A percentile compares a stretch with the other conserved stretches of the same genome.
Conservation (phyloP, 2,797 vertebrate genomes). For the Cyprinella venusta region DNA sequence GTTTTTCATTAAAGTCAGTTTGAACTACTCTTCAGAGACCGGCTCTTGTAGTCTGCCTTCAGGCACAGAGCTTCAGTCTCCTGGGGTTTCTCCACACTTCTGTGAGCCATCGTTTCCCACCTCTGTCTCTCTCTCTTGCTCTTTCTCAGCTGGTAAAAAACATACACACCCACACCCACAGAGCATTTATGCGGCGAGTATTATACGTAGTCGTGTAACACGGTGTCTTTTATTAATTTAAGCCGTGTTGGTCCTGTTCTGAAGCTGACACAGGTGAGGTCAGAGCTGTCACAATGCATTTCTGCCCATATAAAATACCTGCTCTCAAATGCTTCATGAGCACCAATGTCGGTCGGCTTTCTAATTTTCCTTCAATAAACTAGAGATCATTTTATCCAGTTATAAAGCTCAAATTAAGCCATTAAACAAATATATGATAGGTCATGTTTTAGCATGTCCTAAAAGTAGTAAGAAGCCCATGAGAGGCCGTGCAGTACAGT, state of each 20-base stretch:
- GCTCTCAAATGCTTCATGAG: conserved; percentile 50
- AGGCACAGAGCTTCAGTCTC: conserved; percentile 63
- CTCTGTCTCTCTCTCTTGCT: conserved; percentile 48
- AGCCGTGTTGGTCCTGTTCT: conserved; percentile 51
- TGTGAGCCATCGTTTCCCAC: conserved; percentile 61
- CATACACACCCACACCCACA: conserved; percentile 14
- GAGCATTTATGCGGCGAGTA: conserved; percentile 48
- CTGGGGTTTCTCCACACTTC: conserved; percentile 61
- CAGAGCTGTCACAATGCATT: conserved; percentile 57
- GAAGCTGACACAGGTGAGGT: conserved; percentile 57
- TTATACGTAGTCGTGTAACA: conserved; percentile 49
- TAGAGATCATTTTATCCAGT: neutral
- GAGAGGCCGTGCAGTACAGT: neutral
- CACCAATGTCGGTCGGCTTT: neutral
- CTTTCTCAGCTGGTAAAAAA: conserved; percentile 50
- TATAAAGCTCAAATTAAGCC: neutral
- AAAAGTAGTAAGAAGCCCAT: neutral
- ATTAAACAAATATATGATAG: neutral
- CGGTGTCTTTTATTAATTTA: conserved; percentile 62
- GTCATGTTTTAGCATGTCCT: neutral
- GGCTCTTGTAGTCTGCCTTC: conserved; percentile 66
- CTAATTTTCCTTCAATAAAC: neutral
- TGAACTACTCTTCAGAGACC: conserved; percentile 67
- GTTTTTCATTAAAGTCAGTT: conserved; percentile 68
- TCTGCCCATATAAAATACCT: conserved; percentile 56